Percentiles rank a stretch among this genome's conserved stretches.
Evolutionary conservation across 2,113 vertebrate genomes (phyloP).

Genomic region (Protomyctophum bolini): DNA sequence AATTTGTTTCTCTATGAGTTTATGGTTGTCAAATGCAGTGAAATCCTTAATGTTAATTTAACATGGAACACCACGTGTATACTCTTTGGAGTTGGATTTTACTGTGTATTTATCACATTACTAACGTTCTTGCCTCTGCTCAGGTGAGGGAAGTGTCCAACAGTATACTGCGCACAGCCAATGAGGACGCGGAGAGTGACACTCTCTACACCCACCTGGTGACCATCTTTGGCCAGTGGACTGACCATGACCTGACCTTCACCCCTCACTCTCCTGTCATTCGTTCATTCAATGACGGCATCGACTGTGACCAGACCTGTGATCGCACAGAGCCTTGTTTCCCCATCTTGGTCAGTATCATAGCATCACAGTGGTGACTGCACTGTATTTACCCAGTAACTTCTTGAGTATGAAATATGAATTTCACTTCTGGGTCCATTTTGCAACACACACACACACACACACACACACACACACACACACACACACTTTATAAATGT

Average conservation of each 20-base stretch:
- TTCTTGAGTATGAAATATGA: no score
- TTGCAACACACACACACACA: no score
- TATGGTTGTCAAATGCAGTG: background rate
- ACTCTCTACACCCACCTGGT: conserved; percentile 76
- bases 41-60: no score
- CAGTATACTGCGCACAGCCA: conserved; percentile 70
- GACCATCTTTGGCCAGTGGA: conserved; percentile 87
- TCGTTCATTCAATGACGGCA: conserved; percentile 60
- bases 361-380: conserved; percentile 1
- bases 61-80: no score
- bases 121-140: conserved; percentile 9
- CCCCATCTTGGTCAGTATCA: conserved; percentile 81
- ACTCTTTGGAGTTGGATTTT: no score
- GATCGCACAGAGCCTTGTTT: conserved; percentile 75
- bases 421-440: no score
- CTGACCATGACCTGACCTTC: conserved; percentile 86
- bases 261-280: conserved; percentile 78
- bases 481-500: background rate
- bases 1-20: background rate
- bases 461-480: background rate
- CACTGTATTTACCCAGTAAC: no score
- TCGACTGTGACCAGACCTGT: conserved; percentile 78
- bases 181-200: conserved; percentile 68
- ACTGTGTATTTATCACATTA: background rate
- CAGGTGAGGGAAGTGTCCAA: conserved; percentile 87